phyloP scores from a whole-genome alignment of 2,888 invertebrate genomes.

The Hirtodrosophila alboralis region DNA sequence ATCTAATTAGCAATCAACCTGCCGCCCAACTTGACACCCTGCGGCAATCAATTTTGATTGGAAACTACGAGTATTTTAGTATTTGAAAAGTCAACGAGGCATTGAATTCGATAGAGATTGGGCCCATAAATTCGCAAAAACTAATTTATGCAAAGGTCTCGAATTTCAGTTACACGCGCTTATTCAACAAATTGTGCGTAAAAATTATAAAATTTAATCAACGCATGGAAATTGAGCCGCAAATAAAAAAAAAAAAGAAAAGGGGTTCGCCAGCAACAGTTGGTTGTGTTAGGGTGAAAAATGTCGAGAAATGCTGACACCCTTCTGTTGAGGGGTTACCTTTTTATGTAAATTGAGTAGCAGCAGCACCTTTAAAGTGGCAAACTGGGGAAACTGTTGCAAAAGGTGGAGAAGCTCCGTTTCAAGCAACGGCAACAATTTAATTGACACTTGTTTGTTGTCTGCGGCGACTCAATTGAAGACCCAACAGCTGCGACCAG shows the following conservation, averaged over 20 bases:
- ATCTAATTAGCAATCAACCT: constrained; percentile 23
- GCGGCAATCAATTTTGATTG: constrained; percentile 21
- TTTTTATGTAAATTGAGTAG: constrained; percentile 49
- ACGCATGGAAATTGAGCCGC: constrained; percentile 40
- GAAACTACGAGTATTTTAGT: constrained; percentile 4
- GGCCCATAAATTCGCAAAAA: background rate
- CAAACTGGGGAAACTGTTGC: too few relatives aligned
- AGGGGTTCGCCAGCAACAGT: constrained; percentile 49
- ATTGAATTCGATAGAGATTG: background rate
- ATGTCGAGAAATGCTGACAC: background rate
- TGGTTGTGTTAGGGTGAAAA: constrained; percentile 11
- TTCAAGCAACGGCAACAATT: constrained; percentile 30
- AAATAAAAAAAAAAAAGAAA: too few relatives aligned
- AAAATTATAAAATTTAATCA: constrained; percentile 72
- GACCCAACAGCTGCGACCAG: constrained; percentile 29
- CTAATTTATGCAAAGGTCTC: constrained; percentile 10
- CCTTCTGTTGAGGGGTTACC: constrained; percentile 15
- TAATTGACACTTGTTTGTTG: constrained; percentile 49
- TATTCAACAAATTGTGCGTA: constrained; percentile 58
- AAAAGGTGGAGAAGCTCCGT: constrained; percentile 19
- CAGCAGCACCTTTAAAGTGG: constrained; percentile 36
- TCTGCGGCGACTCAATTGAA: constrained; percentile 25
- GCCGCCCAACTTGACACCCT: background rate
- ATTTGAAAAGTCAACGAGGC: constrained; percentile 19
- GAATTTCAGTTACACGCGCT: constrained; percentile 18